Conservation (phyloP, 2,797 vertebrate genomes). For the Phrynocephalus forsythii region DNA sequence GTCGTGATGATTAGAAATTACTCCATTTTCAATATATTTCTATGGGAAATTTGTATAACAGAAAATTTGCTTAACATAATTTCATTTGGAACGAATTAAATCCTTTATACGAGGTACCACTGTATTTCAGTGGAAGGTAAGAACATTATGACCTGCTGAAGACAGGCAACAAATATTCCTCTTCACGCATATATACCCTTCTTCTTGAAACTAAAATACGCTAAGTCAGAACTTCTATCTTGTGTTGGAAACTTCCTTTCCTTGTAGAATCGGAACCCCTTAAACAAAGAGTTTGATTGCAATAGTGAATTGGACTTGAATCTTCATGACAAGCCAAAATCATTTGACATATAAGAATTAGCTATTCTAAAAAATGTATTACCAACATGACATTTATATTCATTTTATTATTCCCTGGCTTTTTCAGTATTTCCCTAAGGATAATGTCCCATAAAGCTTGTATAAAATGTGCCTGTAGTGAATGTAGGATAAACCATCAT, state of each 20-base stretch:
- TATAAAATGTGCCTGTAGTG: background rate
- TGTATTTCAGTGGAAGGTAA: background rate
- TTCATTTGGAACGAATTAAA: too few species aligned
- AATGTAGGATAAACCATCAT: background rate
- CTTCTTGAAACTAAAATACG: background rate
- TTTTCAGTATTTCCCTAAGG: accelerated
- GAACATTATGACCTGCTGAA: background rate
- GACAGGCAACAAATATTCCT: background rate
- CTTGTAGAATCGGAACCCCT: background rate
- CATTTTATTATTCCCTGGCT: background rate
- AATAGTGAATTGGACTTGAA: accelerated
- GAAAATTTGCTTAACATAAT: too few species aligned
- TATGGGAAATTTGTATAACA: too few species aligned
- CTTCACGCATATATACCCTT: too few species aligned
- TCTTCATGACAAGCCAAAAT: too few species aligned
- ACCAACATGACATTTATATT: accelerated
- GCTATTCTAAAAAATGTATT: slow-evolving; percentile 6
- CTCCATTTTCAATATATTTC: too few species aligned
- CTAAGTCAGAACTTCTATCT: background rate
- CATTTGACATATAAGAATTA: background rate
- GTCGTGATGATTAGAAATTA: too few species aligned
- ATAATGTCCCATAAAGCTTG: background rate
- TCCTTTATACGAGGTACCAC: too few species aligned
- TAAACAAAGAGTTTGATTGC: background rate
- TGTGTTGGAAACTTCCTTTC: background rate